These are phyloP conservation scores for Aphrophora alni DNA, from an alignment of 2,888 invertebrate genomes.

Conservation along the genomic window DNA sequence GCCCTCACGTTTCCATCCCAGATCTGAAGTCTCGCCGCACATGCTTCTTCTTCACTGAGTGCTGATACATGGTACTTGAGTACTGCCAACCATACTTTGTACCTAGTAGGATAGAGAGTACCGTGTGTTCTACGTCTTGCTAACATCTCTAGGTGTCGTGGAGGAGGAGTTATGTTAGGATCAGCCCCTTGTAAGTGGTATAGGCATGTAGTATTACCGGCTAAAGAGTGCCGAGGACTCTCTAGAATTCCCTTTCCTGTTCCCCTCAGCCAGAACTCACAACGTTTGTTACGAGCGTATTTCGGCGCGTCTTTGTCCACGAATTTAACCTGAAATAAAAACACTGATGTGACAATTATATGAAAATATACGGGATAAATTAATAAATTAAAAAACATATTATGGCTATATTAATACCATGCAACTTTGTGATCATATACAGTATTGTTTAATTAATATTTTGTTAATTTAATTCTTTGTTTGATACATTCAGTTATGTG, in stretches of 20 bases:
- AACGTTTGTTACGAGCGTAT: conserved; percentile 84
- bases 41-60: conserved; percentile 75
- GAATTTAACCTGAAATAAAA: conserved; percentile 74
- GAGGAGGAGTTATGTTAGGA: conserved; percentile 49
- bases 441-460: no score
- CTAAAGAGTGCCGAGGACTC: conserved; percentile 83
- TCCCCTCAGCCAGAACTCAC: conserved; percentile 86
- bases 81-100: conserved; percentile 85
- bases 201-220: conserved; percentile 87
- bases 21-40: conserved; percentile 82
- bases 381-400: no score
- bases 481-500: no score
- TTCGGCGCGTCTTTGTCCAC: conserved; percentile 84
- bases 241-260: conserved; percentile 80
- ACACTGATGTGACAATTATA: neutral
- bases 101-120: conserved; percentile 57
- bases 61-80: conserved; percentile 83
- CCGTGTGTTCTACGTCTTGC: conserved; percentile 50
- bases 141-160: conserved; percentile 51
- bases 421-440: no score
- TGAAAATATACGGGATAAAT: conserved; percentile 7
- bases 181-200: conserved; percentile 69
- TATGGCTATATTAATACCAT: no score
- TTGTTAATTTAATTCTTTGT: no score
- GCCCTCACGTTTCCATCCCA: conserved; percentile 73